These are phyloP conservation scores for Mormoops blainvillei DNA, from an alignment of 2,113 vertebrate genomes.

Conservation along the genomic window DNA sequence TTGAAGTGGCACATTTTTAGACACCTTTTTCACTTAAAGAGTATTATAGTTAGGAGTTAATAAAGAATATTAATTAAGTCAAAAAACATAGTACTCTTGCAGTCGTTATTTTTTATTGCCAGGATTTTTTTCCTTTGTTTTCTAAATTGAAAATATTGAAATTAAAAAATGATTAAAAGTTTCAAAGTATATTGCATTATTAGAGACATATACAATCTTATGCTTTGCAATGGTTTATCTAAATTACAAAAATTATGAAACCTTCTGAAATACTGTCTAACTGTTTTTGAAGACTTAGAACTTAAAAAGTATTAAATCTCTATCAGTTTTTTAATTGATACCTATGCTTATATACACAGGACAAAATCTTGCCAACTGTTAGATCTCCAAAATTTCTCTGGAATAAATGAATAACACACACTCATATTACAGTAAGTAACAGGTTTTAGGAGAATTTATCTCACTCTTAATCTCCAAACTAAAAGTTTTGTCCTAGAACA, in stretches of 20 bases:
- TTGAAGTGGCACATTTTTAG: background rate
- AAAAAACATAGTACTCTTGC: background rate
- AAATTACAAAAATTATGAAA: background rate
- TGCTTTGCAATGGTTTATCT: background rate
- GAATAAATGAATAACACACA: background rate
- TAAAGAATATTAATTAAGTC: background rate
- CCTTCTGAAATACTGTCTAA: background rate
- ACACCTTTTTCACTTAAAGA: background rate
- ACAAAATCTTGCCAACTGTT: background rate
- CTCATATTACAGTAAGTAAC: background rate
- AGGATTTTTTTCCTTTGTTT: background rate
- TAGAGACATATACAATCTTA: background rate
- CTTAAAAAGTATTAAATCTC: background rate
- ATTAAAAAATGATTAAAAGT: constrained; percentile 5
- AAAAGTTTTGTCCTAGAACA: background rate
- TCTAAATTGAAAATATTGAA: background rate
- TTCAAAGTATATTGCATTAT: background rate
- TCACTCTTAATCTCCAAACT: background rate
- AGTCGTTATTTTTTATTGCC: background rate
- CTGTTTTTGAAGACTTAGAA: background rate
- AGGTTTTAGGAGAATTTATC: background rate
- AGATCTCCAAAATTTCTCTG: background rate
- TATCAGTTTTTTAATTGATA: background rate
- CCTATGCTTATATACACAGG: background rate
- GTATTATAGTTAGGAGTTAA: background rate